A percentile compares a stretch with the other conserved stretches of the same genome.
Evolutionary conservation across 2,797 vertebrate genomes (phyloP).

Genomic region (Paguma larvata): DNA sequence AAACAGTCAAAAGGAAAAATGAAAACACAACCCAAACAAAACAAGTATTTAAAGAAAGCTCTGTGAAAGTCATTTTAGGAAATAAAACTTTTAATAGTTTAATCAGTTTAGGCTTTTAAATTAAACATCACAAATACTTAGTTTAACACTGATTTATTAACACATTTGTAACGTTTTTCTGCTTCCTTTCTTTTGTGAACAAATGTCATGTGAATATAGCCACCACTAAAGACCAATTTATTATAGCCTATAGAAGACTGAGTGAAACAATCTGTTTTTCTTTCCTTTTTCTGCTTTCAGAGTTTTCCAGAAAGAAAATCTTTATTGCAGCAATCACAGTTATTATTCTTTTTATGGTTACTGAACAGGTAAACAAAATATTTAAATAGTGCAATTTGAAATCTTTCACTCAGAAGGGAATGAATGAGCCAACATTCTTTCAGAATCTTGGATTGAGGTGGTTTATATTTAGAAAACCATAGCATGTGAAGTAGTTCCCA

Average conservation of each 20-base stretch:
- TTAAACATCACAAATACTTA: conserved; percentile 13
- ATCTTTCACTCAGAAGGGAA: not conserved
- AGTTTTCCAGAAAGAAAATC: conserved; percentile 87
- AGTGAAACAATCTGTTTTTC: conserved; percentile 88
- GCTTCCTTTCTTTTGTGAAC: conserved; percentile 86
- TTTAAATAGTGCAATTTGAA: not conserved
- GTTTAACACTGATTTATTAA: conserved; percentile 21
- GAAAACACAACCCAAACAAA: not conserved
- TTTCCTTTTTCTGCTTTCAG: conserved; percentile 87
- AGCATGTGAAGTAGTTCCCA: not conserved
- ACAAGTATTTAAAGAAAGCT: not conserved
- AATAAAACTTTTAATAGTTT: not conserved
- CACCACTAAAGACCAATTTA: conserved; percentile 88
- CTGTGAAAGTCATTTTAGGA: not conserved
- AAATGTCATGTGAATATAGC: conserved; percentile 85
- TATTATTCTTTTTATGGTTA: conserved; percentile 88
- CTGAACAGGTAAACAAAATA: conserved; percentile 84
- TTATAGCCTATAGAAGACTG: conserved; percentile 86
- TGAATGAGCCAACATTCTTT: not conserved
- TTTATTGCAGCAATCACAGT: conserved; percentile 88
- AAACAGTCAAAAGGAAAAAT: not conserved
- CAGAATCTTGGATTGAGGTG: not conserved
- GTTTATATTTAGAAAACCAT: not conserved
- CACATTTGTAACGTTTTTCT: conserved; percentile 37
- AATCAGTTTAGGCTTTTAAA: conserved; percentile 1